phyloP scores from a whole-genome alignment of 2,797 vertebrate species.

The Bryconaethiops microstoma region DNA sequence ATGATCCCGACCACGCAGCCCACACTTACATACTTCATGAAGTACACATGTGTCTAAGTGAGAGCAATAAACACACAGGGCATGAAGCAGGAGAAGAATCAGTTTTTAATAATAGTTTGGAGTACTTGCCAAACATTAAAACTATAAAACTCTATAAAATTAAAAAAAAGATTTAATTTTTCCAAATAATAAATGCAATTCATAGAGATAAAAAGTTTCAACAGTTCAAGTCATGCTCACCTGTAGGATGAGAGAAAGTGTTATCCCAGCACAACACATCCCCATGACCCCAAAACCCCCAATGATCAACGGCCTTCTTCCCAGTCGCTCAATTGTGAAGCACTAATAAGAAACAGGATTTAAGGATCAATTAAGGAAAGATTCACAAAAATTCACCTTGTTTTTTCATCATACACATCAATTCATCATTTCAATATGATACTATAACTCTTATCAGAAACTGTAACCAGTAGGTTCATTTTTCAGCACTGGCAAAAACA shows the following conservation, averaged over 20 bases:
- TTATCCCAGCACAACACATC: slow-evolving; percentile 86
- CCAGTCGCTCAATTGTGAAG: slow-evolving; percentile 88
- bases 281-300: slow-evolving; percentile 87
- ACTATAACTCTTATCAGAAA: background rate
- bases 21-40: slow-evolving; percentile 86
- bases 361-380: background rate
- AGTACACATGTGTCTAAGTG: slow-evolving; percentile 72
- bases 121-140: background rate
- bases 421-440: background rate
- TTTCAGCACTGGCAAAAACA: background rate
- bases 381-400: background rate
- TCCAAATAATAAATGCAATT: background rate
- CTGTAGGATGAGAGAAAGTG: slow-evolving; percentile 83
- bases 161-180: too few species aligned
- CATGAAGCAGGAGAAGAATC: background rate
- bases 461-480: background rate
- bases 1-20: slow-evolving; percentile 89
- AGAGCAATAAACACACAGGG: slow-evolving; percentile 16
- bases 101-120: background rate
- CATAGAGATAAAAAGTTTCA: background rate
- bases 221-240: slow-evolving; percentile 62
- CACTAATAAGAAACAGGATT: slow-evolving; percentile 72
- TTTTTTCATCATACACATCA: background rate
- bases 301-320: slow-evolving; percentile 86
- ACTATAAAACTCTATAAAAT: too few species aligned